Evolutionary conservation across 1,140 invertebrate species (phyloP), one percentile per base, ranked within the genome.

Genomic region (Drosophila ercepeae): DNA sequence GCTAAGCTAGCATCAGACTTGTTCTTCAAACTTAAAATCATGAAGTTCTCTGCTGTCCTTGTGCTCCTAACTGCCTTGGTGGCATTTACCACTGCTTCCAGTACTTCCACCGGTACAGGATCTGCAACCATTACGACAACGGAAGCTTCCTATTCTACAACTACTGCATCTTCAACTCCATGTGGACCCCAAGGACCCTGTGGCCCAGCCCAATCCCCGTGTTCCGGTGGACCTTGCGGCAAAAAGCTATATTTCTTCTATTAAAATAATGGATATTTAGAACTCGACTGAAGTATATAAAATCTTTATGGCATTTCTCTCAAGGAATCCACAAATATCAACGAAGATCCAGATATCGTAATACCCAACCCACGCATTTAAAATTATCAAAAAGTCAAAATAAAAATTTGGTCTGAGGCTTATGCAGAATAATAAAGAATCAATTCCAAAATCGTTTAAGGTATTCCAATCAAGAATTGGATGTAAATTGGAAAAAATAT

Each of bases 181-280:
- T 42, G 39, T 19, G 39, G 39, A 42, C 39, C 39, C 39, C 39
- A 42, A 42, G 39, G 39, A 42, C 39, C 39, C 8, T 42, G 39
- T 16, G 14, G 36, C 9, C 3, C 29, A 32, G 29, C 34, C 1
- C n/a, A 45, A 23, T 0, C 25, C 0, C 58, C 49, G 8, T 52
- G 57, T 3, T 19, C 14, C 2, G 34, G 4, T n/a, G 39, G 48
- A 19, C 23, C 34, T 16, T 52, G 23, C 34, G 34, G n/a, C n/a
- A 25, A 58, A 4, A 63, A 63, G 8, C 11, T 63, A 2, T 63
- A 63, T 13, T 45, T 61, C 16, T 45, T 57, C 11, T 61, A 34
- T 44, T 53, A 21, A 41, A 21, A 13, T 23, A 23, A 6, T 14
- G 14, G 11, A 11, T n/a, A 32, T 11, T 11, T 32, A 32, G 11